Conservation (phyloP, 30 jellyfish, hydroid and myxozoan genomes). For the Chrysaora quinquecirrha region DNA sequence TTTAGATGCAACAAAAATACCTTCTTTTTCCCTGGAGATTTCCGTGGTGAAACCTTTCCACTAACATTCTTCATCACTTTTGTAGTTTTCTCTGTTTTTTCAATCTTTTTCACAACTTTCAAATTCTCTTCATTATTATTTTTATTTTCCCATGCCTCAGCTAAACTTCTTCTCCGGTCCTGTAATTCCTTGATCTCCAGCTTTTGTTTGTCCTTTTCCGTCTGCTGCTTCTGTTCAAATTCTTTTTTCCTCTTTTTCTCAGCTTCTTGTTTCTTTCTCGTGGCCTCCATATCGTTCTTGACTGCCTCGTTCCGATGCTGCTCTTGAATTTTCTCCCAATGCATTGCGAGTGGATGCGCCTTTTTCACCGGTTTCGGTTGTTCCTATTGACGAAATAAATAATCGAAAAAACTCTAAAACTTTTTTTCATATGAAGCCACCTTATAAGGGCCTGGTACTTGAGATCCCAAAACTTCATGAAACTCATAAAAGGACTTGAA, state of each 20-base stretch:
- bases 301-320: constrained; percentile 40
- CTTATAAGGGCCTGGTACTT: no score
- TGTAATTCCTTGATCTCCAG: constrained; percentile 40
- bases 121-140: constrained; percentile 7
- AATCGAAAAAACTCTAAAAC: no score
- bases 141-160: constrained; percentile 51
- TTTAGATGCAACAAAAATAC: neutral
- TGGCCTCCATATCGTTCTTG: constrained; percentile 35
- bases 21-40: constrained; percentile 39
- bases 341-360: constrained; percentile 66
- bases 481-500: no score
- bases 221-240: constrained; percentile 22
- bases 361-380: constrained; percentile 45
- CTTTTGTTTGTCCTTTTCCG: constrained; percentile 13
- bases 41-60: constrained; percentile 46
- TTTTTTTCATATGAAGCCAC: no score
- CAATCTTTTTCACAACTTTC: neutral
- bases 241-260: constrained; percentile 39
- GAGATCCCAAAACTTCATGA: no score
- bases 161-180: constrained; percentile 50
- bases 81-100: neutral
- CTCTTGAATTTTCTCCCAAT: constrained; percentile 62
- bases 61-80: neutral
- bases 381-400: no score
- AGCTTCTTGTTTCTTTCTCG: constrained; percentile 24